These are phyloP conservation scores for Hesperophylax magnus DNA, from an alignment of 1,140 invertebrate species.

Conservation along the genomic window DNA sequence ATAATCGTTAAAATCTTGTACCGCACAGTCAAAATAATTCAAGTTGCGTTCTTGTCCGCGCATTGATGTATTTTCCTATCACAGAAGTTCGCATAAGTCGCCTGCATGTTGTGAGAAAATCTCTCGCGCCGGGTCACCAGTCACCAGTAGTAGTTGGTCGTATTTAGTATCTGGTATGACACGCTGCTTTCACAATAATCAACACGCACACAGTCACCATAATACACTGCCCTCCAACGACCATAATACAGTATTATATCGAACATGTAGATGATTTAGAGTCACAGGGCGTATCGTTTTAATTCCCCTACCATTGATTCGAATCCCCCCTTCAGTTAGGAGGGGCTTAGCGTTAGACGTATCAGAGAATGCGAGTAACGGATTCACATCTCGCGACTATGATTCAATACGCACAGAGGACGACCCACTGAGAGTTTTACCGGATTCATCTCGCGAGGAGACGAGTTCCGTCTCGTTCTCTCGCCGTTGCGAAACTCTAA, in stretches of 20 bases:
- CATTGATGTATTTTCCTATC: no score
- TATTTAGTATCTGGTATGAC: no score
- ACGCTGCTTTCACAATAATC: not conserved
- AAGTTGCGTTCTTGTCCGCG: no score
- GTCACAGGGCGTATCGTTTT: slow-evolving; percentile 18
- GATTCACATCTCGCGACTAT: slow-evolving; percentile 1
- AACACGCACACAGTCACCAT: not conserved
- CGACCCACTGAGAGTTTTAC: slow-evolving; percentile 23
- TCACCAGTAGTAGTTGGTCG: no score
- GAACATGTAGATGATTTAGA: slow-evolving; percentile 15
- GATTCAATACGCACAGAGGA: slow-evolving; percentile 16
- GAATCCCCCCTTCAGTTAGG: slow-evolving; percentile 18
- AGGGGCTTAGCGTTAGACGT: slow-evolving; percentile 32
- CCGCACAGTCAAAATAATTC: no score
- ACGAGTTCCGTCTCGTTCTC: slow-evolving; percentile 22
- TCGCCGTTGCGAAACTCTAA: slow-evolving; percentile 33
- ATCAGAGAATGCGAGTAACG: slow-evolving; percentile 36
- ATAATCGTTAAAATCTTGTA: no score
- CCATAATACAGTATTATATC: not conserved
- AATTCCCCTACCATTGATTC: slow-evolving; percentile 1
- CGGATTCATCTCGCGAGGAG: slow-evolving; percentile 5
- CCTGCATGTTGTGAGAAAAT: no score
- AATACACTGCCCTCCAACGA: not conserved
- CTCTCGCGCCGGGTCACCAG: no score
- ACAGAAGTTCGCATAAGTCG: no score